Evolutionary conservation across 2,797 vertebrate species (phyloP).

Genomic region (Falco naumanni): DNA sequence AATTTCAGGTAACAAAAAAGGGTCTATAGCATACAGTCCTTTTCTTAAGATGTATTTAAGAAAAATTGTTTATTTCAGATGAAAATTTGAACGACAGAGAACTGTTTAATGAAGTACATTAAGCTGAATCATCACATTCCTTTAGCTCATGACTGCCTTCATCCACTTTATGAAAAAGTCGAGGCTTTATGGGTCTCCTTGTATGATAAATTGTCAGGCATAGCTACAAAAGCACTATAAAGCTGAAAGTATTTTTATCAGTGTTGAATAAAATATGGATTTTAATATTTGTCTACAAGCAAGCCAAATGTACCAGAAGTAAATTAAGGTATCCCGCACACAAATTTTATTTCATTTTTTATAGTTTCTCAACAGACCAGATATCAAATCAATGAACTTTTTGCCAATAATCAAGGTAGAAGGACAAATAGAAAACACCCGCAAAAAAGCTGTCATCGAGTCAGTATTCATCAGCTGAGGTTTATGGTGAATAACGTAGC

Average conservation of each 20-base stretch:
- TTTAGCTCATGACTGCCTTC: not conserved
- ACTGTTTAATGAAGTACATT: not conserved
- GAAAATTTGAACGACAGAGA: not conserved
- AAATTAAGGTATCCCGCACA: not conserved
- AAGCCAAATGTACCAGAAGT: not conserved
- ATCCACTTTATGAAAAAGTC: not conserved
- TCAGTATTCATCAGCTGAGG: not conserved
- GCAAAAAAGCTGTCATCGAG: not conserved
- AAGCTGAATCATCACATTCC: slow-evolving; percentile 15
- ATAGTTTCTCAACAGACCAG: not conserved
- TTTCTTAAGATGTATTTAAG: not conserved
- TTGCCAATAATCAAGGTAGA: not conserved
- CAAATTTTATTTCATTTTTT: not conserved
- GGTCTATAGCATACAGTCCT: not conserved
- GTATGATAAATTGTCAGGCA: not conserved
- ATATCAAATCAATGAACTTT: not conserved
- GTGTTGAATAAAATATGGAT: not conserved
- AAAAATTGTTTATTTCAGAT: not conserved
- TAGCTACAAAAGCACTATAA: not conserved
- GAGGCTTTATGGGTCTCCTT: not conserved
- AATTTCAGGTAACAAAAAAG: not conserved
- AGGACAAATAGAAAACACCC: not conserved
- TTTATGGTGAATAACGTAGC: not conserved
- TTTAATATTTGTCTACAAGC: not conserved
- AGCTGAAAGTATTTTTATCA: not conserved